A percentile compares a stretch with the other conserved stretches of the same genome.
Evolutionary conservation across 1,140 invertebrate species (phyloP).

Genomic region (Telenomus remus): DNA sequence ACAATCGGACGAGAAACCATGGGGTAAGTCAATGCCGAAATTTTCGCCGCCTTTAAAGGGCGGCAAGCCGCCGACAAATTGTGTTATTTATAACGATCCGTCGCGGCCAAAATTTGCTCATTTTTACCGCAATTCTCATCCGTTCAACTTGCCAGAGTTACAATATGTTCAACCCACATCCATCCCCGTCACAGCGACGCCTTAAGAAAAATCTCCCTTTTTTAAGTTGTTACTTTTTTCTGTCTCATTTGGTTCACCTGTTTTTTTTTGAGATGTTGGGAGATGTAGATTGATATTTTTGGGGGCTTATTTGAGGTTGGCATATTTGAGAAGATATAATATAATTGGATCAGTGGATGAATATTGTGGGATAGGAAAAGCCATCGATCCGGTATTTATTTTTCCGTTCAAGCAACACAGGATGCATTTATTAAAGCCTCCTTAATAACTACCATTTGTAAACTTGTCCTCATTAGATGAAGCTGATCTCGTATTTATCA

Average conservation of each 20-base stretch:
- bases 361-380: constrained; percentile 4
- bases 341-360: neutral
- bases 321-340: neutral
- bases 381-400: constrained; percentile 23
- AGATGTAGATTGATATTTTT: neutral
- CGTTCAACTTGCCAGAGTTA: too few species aligned
- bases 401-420: constrained; percentile 18
- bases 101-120: neutral
- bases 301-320: neutral
- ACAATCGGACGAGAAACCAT: constrained; percentile 73
- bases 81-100: constrained; percentile 47
- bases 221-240: too few species aligned
- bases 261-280: neutral
- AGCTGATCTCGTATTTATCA: neutral
- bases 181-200: too few species aligned
- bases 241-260: too few species aligned
- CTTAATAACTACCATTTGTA: constrained; percentile 33
- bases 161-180: too few species aligned
- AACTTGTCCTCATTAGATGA: constrained; percentile 13
- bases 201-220: too few species aligned
- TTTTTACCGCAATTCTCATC: neutral
- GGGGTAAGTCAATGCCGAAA: constrained; percentile 66
- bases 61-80: constrained; percentile 46
- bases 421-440: constrained; percentile 45
- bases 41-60: constrained; percentile 65